Percentiles rank a stretch among this genome's conserved stretches.
phyloP scores from a whole-genome alignment of 2,113 vertebrate species.

The Vulpes vulpes region DNA sequence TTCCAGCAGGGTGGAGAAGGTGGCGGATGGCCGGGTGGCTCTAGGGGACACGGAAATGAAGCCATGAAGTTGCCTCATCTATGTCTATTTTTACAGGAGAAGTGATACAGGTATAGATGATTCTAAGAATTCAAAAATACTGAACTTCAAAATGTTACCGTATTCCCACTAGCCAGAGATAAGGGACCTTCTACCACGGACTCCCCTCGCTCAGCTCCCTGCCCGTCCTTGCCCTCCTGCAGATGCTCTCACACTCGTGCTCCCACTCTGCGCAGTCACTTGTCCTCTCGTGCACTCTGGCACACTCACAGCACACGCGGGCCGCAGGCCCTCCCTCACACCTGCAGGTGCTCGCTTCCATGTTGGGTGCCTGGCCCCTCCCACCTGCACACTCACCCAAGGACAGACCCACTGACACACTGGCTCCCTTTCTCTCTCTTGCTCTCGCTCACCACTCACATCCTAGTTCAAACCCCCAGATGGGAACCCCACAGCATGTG shows the following conservation, averaged over 20 bases:
- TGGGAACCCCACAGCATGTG: not conserved
- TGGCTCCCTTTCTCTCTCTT: not conserved
- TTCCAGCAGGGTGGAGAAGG: not conserved
- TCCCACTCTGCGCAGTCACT: not conserved
- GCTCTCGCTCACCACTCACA: not conserved
- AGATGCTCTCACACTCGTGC: accelerated
- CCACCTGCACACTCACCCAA: accelerated
- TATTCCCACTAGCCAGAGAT: not conserved
- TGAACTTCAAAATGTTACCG: not conserved
- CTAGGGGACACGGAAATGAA: not conserved
- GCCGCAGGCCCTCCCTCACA: not conserved
- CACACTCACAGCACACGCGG: not conserved
- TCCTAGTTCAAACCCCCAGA: too few relatives aligned
- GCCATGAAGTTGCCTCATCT: not conserved
- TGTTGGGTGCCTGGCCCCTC: not conserved
- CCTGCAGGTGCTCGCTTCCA: not conserved
- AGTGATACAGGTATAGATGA: not conserved
- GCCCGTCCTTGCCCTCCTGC: accelerated
- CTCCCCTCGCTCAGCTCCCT: accelerated
- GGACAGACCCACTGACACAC: not conserved
- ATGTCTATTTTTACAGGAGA: not conserved
- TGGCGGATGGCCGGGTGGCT: not conserved
- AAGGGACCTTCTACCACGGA: accelerated
- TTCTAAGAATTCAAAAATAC: conserved; percentile 18
- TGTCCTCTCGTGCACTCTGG: not conserved